phyloP scores from a whole-genome alignment of 2,888 invertebrate species.

The Cacoxenus indagator region DNA sequence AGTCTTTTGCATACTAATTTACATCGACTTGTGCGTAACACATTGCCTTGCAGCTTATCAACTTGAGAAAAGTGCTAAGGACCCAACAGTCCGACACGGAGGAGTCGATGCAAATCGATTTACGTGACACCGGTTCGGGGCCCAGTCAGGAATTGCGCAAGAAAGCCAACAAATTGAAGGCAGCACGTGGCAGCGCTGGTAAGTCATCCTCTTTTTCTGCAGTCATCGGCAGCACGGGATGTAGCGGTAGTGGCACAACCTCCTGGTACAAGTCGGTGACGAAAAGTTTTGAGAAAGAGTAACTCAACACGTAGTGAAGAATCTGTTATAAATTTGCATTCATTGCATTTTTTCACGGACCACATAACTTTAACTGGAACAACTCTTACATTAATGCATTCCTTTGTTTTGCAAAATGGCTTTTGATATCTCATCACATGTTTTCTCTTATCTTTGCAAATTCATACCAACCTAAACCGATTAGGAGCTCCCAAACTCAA shows the following conservation, averaged over 20 bases:
- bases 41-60: conserved; percentile 82
- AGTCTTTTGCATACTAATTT: conserved; percentile 2
- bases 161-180: conserved; percentile 67
- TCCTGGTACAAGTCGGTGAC: conserved; percentile 53
- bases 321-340: too few species aligned
- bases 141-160: conserved; percentile 68
- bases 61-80: conserved; percentile 90
- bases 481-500: neutral
- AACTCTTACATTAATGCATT: neutral
- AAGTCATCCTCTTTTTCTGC: conserved; percentile 31
- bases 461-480: neutral
- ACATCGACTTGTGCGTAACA: neutral
- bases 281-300: conserved; percentile 43
- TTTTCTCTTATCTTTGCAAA: conserved; percentile 16
- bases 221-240: neutral
- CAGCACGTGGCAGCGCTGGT: conserved; percentile 59
- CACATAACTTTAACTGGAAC: too few species aligned
- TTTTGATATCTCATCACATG: neutral
- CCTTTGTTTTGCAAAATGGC: neutral
- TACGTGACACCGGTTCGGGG: conserved; percentile 75
- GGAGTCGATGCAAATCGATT: conserved; percentile 85
- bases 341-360: too few species aligned
- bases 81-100: conserved; percentile 86
- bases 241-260: conserved; percentile 17
- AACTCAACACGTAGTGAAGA: conserved; percentile 3